Evolutionary conservation across 1,140 invertebrate species (phyloP).

Genomic region (Agraylea sexmaculata): DNA sequence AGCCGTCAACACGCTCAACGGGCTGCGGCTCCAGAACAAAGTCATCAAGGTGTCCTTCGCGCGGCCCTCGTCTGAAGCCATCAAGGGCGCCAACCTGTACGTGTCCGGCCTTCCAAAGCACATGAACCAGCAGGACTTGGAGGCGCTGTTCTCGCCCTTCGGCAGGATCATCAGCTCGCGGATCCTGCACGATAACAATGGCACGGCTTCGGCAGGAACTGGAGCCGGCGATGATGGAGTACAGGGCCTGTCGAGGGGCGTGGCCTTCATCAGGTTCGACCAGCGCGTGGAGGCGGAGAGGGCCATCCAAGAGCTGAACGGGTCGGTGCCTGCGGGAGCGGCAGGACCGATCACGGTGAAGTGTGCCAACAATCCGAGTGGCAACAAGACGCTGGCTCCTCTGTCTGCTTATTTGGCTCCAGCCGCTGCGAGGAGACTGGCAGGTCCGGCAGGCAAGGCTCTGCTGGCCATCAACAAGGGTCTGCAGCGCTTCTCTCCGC

Average conservation of each 20-base stretch:
- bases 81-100: conserved; percentile 84
- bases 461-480: conserved; percentile 82
- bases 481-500: conserved; percentile 73
- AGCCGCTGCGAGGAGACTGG: conserved; percentile 39
- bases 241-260: conserved; percentile 44
- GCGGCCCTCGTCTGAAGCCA: conserved; percentile 76
- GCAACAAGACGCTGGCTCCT: conserved; percentile 41
- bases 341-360: conserved; percentile 48
- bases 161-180: conserved; percentile 79
- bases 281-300: conserved; percentile 47
- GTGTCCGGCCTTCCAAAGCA: conserved; percentile 77
- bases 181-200: conserved; percentile 78
- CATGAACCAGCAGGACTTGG: conserved; percentile 75
- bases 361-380: conserved; percentile 50
- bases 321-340: conserved; percentile 44
- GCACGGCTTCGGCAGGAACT: conserved; percentile 34
- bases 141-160: conserved; percentile 68
- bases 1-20: conserved; percentile 76
- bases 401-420: conserved; percentile 40
- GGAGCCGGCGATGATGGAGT: conserved; percentile 31
- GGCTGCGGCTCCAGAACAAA: conserved; percentile 77
- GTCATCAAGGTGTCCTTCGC: conserved; percentile 86
- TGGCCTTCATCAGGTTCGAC: conserved; percentile 49
- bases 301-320: conserved; percentile 48
- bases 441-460: conserved; percentile 50